Base-by-base conservation (phyloP, 2,888 invertebrate genomes). In the Petrolisthes manimaculis region DNA sequence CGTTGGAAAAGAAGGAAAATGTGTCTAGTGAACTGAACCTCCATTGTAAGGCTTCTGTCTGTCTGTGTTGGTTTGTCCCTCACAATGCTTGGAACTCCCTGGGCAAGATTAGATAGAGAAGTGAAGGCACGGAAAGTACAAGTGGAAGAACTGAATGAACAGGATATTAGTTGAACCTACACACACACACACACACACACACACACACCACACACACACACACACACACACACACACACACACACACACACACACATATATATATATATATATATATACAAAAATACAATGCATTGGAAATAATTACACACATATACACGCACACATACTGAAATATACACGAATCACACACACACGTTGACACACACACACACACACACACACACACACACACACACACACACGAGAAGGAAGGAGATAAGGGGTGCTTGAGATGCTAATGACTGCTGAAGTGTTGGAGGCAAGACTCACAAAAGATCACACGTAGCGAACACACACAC, bases 311-410 rank as follows among this genome's bases (percentile, higher is more conserved):
- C 74, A 21, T n/a, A 74, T 21, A 9, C 5, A 74, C n/a, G 14
- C n/a, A n/a, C n/a, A n/a, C n/a, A n/a, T n/a, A n/a, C n/a, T n/a
- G n/a, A n/a, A n/a, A n/a, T n/a, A n/a, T n/a, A n/a, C n/a, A n/a
- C n/a, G n/a, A n/a, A n/a, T n/a, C n/a, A n/a, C 56, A 80, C 55
- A 55, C 24, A 55, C 55, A 80, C 18, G n/a, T 21, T 55, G 12
- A 80, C 80, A 71, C 5, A 71, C 71, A 71, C 14, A 71, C 71
- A 71, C 4, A 71, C 71, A 4, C 71, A 71, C 71, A 71, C 71
- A 9, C n/a, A 71, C n/a, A 71, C n/a, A n/a, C 71, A 71, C 71
- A 71, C 71, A 71, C 71, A 71, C 71, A 71, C n/a, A 81, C 37
- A 81, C 81, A 81, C 81, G 61, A 55, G 61, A 21, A 81, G 24